A percentile compares a stretch with the other conserved stretches of the same genome.
Conservation (phyloP, 1,140 invertebrate genomes). For the Ruditapes philippinarum region DNA sequence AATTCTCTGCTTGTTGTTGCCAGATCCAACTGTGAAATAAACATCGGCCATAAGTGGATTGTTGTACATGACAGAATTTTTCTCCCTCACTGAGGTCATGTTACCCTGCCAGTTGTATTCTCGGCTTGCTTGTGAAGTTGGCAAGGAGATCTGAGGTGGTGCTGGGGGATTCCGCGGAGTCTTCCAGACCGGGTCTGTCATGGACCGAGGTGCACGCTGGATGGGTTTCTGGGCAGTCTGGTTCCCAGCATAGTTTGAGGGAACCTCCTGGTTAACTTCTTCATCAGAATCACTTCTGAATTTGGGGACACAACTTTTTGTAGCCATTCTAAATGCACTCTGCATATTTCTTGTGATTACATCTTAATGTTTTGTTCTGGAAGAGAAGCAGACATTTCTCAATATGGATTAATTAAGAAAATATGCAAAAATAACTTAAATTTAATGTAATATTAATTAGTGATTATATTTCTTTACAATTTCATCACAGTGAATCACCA, state of each 20-base stretch:
- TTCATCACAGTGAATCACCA: no score
- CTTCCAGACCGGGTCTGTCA: constrained; percentile 69
- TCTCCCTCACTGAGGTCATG: constrained; percentile 91
- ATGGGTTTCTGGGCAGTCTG: constrained; percentile 63
- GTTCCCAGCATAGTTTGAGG: constrained; percentile 79
- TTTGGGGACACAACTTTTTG: constrained; percentile 72
- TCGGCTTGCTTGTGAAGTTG: constrained; percentile 88
- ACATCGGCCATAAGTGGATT: constrained; percentile 94
- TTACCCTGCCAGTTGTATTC: constrained; percentile 90
- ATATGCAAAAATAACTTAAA: no score
- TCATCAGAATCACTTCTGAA: constrained; percentile 76
- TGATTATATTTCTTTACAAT: no score
- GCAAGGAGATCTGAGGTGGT: constrained; percentile 64
- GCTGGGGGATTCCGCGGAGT: constrained; percentile 67
- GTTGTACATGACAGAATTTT: constrained; percentile 93
- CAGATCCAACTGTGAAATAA: constrained; percentile 91
- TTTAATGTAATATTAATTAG: no score
- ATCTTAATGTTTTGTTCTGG: no score
- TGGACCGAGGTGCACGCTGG: constrained; percentile 48
- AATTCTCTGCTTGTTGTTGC: constrained; percentile 88
- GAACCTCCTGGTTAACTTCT: constrained; percentile 85
- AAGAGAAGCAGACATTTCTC: no score
- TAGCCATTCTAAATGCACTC: constrained; percentile 72
- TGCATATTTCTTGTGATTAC: constrained; percentile 65
- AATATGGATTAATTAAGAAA: no score